Base-by-base conservation (phyloP, 2,797 vertebrate genomes). In the Cheracebus regulus region DNA sequence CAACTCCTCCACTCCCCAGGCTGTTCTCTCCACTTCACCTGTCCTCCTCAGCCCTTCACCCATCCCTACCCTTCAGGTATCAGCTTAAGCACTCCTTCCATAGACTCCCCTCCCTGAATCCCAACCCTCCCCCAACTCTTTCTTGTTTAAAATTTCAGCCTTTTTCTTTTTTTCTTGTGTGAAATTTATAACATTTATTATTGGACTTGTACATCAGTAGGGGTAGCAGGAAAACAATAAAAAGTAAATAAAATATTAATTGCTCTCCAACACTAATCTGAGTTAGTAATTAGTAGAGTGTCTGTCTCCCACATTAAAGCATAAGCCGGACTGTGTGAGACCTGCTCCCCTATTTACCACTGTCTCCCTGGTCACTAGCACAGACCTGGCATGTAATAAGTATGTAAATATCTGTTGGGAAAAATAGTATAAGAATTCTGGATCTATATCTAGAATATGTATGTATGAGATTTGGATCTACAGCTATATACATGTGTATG, bases 401-500 rank as follows among this genome's bases (percentile, higher is more conserved):
- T 28, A 33, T 41, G 19, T 26, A 81, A 79, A 39, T 55, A 44
- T 7, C 39, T 80, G 2, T 9, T 91, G 41, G 57, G 30, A 41
- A n/a, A 96, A 90, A 84, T 73, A 58, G 28, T n/a, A 26, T 7
- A 76, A 17, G 3, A 75, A 70, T 87, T 90, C 30, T 17, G 26
- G 61, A 64, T 33, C 14, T 64, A 33, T 17, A 48, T 80, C 28
- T 46, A 44, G 24, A 13, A 30, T 48, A 8, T n/a, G 26, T 26
- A 57, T 36, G 28, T 79, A 8, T n/a, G 7, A 72, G n/a, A 72
- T 72, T n/a, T 36, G n/a, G 67, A 72, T 72, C 67, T 72, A 36
- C 19, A 22, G n/a, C n/a, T 36, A 72, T 22, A 36, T 72, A 20
- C 1, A 30, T 28, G 6, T 75, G 24, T 75, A 33, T 67, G 7